phyloP scores from a whole-genome alignment of 2,797 vertebrate genomes.

The Meriones psammophilus region DNA sequence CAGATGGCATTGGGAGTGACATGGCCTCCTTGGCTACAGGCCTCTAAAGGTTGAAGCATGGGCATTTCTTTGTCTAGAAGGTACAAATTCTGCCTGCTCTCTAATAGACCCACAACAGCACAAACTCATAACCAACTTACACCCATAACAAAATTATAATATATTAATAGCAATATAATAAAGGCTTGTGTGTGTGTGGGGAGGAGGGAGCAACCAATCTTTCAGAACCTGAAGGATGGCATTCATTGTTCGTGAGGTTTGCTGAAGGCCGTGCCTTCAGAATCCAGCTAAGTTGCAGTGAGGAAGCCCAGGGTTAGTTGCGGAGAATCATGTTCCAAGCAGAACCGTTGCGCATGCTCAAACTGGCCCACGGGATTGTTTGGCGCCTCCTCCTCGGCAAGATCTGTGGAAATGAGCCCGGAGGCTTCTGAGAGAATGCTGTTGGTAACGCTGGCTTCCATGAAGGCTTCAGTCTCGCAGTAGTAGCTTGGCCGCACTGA shows the following conservation, averaged over 20 bases:
- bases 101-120: neutral
- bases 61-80: neutral
- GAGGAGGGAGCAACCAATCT: neutral
- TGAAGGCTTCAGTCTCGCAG: neutral
- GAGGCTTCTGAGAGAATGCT: slow-evolving; percentile 3
- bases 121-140: slow-evolving; percentile 58
- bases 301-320: slow-evolving; percentile 61
- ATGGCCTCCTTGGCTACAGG: neutral
- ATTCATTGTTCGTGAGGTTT: neutral
- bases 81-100: neutral
- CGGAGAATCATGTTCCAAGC: slow-evolving; percentile 43
- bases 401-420: slow-evolving; percentile 3
- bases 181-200: neutral
- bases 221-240: slow-evolving; percentile 47
- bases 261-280: slow-evolving; percentile 25
- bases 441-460: neutral
- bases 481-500: neutral
- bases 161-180: slow-evolving; percentile 77
- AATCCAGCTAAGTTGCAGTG: slow-evolving; percentile 16
- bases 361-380: neutral
- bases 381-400: slow-evolving; percentile 45
- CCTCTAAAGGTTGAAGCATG: too few relatives aligned
- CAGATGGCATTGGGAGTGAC: neutral
- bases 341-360: neutral
- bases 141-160: slow-evolving; percentile 69